Evolutionary conservation across 2,888 invertebrate genomes (phyloP).

Genomic region (Sarcophaga subvicina): DNA sequence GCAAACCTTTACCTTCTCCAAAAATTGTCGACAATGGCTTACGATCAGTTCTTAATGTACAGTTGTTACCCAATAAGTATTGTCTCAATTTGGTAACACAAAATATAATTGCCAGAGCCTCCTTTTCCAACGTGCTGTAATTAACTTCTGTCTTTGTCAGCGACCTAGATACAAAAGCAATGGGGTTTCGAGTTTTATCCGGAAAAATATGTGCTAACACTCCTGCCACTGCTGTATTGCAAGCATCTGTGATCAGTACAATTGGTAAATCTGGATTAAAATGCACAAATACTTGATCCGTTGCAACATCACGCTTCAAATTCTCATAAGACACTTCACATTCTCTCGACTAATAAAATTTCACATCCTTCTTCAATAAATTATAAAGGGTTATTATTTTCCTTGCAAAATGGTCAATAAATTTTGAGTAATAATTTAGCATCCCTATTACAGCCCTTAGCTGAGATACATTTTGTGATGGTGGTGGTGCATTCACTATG

Average conservation of each 20-base stretch:
- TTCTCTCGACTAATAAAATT: conserved; percentile 39
- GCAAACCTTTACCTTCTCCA: conserved; percentile 8
- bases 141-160: conserved; percentile 62
- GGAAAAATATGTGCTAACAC: conserved; percentile 25
- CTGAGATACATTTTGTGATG: conserved; percentile 31
- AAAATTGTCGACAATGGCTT: neutral
- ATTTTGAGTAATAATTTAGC: conserved; percentile 46
- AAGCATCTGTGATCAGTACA: conserved; percentile 30
- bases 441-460: conserved; percentile 31
- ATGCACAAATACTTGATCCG: too few relatives aligned
- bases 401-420: conserved; percentile 28
- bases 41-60: too few relatives aligned
- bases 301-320: too few relatives aligned
- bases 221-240: conserved; percentile 31
- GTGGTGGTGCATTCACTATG: conserved; percentile 19
- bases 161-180: conserved; percentile 47
- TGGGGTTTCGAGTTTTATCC: conserved; percentile 2
- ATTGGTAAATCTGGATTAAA: conserved; percentile 41
- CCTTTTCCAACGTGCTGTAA: conserved; percentile 37
- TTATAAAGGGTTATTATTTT: conserved; percentile 34
- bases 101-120: too few relatives aligned
- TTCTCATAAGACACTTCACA: conserved; percentile 29
- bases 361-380: conserved; percentile 11
- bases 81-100: too few relatives aligned
- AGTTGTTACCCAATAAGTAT: too few relatives aligned